phyloP scores from a whole-genome alignment of 2,888 invertebrate species.

The Tachystola acroxantha region DNA sequence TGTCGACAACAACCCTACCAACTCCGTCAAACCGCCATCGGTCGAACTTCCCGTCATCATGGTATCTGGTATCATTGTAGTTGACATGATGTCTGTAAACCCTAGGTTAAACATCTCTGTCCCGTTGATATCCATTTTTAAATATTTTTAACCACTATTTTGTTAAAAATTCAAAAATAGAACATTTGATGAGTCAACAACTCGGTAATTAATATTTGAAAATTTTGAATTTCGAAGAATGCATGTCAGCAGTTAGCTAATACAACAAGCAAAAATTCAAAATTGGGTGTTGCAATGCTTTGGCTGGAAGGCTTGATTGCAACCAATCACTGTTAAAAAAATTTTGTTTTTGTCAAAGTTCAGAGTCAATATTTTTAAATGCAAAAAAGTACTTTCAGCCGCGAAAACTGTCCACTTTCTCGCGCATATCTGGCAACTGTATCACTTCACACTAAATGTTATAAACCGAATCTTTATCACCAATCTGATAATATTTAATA shows the following conservation, averaged over 20 bases:
- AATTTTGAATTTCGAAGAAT: no score
- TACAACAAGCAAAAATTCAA: no score
- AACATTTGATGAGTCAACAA: no score
- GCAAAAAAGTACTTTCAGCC: constrained; percentile 19
- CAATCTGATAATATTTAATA: constrained; percentile 32
- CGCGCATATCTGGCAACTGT: constrained; percentile 22
- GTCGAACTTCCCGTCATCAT: constrained; percentile 9
- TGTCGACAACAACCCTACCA: constrained; percentile 11
- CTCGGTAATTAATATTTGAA: no score
- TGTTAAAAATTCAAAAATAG: background rate
- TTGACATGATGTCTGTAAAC: constrained; percentile 9
- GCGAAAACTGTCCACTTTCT: constrained; percentile 32
- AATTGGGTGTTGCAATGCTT: no score
- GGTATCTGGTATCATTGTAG: constrained; percentile 21
- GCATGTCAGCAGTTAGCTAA: no score
- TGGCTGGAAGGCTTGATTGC: no score
- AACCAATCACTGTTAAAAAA: no score
- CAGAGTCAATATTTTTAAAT: no score
- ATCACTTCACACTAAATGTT: constrained; percentile 12
- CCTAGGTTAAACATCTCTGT: constrained; percentile 22
- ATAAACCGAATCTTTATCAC: constrained; percentile 42
- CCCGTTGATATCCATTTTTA: constrained; percentile 36
- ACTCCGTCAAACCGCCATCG: constrained; percentile 16
- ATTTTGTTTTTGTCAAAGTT: no score
- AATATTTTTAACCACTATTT: background rate